Percentiles rank a stretch among this genome's conserved stretches.
Conservation (phyloP, 2,113 vertebrate genomes). For the Onychorhynchus coronatus region DNA sequence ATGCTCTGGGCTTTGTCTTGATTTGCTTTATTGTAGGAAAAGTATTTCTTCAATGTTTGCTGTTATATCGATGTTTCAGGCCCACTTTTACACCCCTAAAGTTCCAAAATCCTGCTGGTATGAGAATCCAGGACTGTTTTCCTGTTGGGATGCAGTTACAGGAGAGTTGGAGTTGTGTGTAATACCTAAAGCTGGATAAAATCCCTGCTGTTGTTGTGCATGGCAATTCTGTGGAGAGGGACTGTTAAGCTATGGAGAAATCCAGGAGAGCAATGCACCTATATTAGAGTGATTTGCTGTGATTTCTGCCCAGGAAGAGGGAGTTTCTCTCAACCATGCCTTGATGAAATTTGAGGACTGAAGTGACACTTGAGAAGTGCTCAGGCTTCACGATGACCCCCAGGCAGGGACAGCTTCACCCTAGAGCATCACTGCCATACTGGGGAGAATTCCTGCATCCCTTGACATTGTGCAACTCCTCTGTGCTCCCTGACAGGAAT, state of each 20-base stretch:
- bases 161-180: not conserved
- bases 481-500: slow-evolving; percentile 53
- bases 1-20: not conserved
- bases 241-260: not conserved
- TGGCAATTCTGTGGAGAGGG: not conserved
- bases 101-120: not conserved
- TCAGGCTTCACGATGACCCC: not conserved
- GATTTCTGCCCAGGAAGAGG: not conserved
- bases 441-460: not conserved
- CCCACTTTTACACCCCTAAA: not conserved
- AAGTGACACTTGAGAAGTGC: not conserved
- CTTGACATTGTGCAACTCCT: not conserved
- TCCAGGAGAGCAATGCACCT: not conserved
- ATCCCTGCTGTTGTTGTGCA: not conserved
- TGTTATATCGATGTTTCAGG: not conserved
- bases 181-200: not conserved
- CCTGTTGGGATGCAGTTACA: not conserved
- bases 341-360: not conserved
- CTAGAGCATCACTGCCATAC: not conserved
- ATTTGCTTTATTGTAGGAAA: not conserved
- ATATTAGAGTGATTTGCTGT: not conserved
- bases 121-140: not conserved
- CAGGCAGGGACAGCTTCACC: not conserved
- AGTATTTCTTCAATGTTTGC: not conserved
- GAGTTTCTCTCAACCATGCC: not conserved